phyloP scores from a whole-genome alignment of 1,140 invertebrate genomes.

The Probaryconus sp. region DNA sequence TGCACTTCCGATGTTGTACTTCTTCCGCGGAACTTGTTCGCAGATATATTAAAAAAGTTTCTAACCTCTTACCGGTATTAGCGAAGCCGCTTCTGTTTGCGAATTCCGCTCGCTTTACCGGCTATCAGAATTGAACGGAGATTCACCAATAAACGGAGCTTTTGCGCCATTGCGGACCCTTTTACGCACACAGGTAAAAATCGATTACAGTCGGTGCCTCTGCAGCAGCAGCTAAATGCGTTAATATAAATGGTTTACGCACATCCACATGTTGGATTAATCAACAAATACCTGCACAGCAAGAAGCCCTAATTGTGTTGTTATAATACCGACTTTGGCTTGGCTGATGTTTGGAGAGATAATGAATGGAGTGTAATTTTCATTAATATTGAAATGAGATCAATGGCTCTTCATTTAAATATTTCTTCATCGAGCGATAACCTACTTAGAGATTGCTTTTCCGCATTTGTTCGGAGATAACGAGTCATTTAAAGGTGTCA shows the following conservation, averaged over 20 bases:
- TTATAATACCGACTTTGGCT: conserved; percentile 8
- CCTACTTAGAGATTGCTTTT: conserved; percentile 29
- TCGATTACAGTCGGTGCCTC: conserved; percentile 24
- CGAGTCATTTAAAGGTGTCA: conserved; percentile 18
- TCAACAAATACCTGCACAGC: neutral
- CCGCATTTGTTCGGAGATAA: conserved; percentile 12
- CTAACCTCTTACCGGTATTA: conserved; percentile 30
- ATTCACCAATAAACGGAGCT: conserved; percentile 18
- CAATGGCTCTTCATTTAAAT: too few relatives aligned
- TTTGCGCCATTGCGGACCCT: conserved; percentile 30
- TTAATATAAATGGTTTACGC: conserved; percentile 34
- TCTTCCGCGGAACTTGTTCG: conserved; percentile 45
- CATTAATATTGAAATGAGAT: too few relatives aligned
- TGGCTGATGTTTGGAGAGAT: too few relatives aligned
- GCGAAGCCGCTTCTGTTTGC: conserved; percentile 24
- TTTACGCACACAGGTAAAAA: conserved; percentile 32
- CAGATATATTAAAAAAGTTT: conserved; percentile 61
- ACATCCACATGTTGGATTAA: conserved; percentile 3
- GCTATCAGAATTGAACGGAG: conserved; percentile 39
- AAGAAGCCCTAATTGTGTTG: conserved; percentile 3
- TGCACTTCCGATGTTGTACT: conserved; percentile 24
- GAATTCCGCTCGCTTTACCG: conserved; percentile 35
- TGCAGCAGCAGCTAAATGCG: conserved; percentile 34
- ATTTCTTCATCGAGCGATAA: conserved; percentile 40
- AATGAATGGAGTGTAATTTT: too few relatives aligned